phyloP scores from a whole-genome alignment of 2,113 vertebrate genomes.

The Gracilinanus agilis region DNA sequence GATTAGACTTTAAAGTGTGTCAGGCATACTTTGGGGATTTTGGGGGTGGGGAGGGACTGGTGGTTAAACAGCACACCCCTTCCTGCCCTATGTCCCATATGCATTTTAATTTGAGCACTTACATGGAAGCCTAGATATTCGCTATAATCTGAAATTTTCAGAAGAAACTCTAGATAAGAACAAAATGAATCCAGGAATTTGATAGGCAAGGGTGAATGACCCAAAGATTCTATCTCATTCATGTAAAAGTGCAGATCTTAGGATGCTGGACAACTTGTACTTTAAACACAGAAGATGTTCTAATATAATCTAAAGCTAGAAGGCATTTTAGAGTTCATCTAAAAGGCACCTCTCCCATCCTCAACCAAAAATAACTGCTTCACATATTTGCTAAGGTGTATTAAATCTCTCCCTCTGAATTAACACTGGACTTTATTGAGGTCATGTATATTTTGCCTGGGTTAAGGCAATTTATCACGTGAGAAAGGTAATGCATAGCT shows the following conservation, averaged over 20 bases:
- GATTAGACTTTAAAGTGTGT: not conserved
- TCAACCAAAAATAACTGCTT: not conserved
- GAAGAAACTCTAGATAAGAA: not conserved
- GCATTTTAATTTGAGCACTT: not conserved
- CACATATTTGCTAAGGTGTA: not conserved
- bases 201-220: not conserved
- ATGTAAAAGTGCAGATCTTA: not conserved
- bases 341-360: not conserved
- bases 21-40: not conserved
- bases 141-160: not conserved
- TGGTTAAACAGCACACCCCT: not conserved
- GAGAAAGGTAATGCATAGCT: slow-evolving; percentile 12
- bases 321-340: not conserved
- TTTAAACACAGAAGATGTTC: slow-evolving; percentile 64
- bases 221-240: not conserved
- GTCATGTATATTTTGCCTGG: not conserved
- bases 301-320: not conserved
- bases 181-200: not conserved
- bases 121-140: not conserved
- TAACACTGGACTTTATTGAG: not conserved
- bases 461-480: not conserved
- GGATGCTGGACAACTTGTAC: not conserved
- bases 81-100: not conserved
- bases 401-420: not conserved
- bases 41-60: not conserved